Base-by-base conservation (phyloP, 2,888 invertebrate species). In the Ormyrus pomaceus region DNA sequence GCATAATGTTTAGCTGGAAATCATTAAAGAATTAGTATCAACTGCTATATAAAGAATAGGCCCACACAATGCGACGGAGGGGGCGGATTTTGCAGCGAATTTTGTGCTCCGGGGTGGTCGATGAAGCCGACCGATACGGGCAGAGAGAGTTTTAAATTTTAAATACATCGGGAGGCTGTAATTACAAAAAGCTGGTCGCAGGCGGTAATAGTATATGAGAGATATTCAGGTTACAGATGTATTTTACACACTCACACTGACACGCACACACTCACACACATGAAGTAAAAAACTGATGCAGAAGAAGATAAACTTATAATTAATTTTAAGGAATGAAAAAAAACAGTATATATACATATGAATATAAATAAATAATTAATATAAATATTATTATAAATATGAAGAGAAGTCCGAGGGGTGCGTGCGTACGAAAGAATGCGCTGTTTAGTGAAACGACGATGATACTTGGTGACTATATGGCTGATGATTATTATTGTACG, bases 181-280 rank as follows among this genome's bases (percentile, higher is more conserved):
- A 34, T 34, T 34, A 34, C 34, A 34, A 4, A 34, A 34, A 34
- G 34, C 34, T 34, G 34, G 3, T 34, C 34, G 34, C 34, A 34
- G 34, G 34, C 34, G 34, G 34, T 34, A 34, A 34, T 34, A 69
- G 69, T 58, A 73, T 68, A 55, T 66, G 11, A 19, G 58, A 45
- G 19, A 66, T 66, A 68, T 77, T 72, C 55, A 66, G 19, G 53
- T 78, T 62, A 53, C 65, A 59, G 61, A 73, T 62, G 56, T 79
- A 73, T 69, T 68, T 62, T 55, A 66, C 51, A 66, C 61, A 79
- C 77, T 83, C 77, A 84, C 81, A 74, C 53, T 68, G 34, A 83
- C 76, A 83, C 82, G 58, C 69, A 83, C 75, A 84, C 82, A 83
- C 66, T 68, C 79, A 77, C 53, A 80, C 79, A 81, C 74, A 64